Conservation (phyloP, 2,888 invertebrate species). For the Catotricha subobsoleta region DNA sequence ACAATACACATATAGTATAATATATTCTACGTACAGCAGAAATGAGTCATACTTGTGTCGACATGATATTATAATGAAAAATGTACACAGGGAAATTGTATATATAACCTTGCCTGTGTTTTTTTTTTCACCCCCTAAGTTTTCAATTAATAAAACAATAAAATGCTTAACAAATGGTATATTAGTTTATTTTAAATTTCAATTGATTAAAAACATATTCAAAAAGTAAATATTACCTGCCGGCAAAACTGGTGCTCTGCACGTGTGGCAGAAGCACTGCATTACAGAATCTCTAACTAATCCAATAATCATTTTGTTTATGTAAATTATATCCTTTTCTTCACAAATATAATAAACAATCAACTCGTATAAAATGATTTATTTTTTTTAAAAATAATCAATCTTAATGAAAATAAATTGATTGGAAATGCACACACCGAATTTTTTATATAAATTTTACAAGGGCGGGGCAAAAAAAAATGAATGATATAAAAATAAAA, state of each 20-base stretch:
- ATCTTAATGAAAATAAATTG: not conserved
- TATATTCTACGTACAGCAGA: no score
- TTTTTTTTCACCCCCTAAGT: no score
- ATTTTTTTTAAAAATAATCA: not conserved
- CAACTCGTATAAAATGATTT: not conserved
- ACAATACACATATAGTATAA: no score
- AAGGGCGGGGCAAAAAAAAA: slow-evolving; percentile 2
- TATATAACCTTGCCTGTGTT: no score
- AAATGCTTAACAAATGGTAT: no score
- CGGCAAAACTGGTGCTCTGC: slow-evolving; percentile 57
- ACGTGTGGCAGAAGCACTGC: slow-evolving; percentile 88
- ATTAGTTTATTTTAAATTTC: slow-evolving; percentile 1
- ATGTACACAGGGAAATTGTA: no score
- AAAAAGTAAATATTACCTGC: no score
- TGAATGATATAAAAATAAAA: no score
- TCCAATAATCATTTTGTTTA: slow-evolving; percentile 62
- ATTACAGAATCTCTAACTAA: slow-evolving; percentile 80
- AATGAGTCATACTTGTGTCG: no score
- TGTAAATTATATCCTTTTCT: not conserved
- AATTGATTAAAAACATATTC: not conserved
- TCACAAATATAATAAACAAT: not conserved
- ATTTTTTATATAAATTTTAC: not conserved
- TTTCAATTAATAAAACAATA: no score
- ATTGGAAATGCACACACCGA: not conserved
- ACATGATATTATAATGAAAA: no score